phyloP scores from a whole-genome alignment of 2,888 invertebrate genomes.

The Nyleta sp. region DNA sequence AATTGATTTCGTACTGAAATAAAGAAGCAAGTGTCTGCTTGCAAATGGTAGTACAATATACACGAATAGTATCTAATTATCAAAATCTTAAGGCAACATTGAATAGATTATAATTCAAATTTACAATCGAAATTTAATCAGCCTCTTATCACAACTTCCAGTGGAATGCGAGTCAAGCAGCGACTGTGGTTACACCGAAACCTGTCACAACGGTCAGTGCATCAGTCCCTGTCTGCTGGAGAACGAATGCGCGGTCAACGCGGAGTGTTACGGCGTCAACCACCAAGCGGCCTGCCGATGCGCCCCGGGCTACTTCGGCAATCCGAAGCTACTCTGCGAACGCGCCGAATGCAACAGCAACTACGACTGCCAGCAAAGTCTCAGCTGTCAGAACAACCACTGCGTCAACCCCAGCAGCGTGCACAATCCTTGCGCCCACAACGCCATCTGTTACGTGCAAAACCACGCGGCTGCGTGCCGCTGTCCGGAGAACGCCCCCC shows the following conservation, averaged over 20 bases:
- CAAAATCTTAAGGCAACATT: too few species aligned
- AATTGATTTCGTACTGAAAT: too few species aligned
- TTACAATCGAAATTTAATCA: too few species aligned
- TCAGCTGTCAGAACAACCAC: conserved; percentile 88
- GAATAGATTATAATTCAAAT: too few species aligned
- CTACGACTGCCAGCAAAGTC: conserved; percentile 90
- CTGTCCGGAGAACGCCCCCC: conserved; percentile 90
- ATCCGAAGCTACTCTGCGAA: conserved; percentile 91
- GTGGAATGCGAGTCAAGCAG: conserved; percentile 92
- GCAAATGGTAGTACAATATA: too few species aligned
- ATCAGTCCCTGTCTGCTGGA: conserved; percentile 91
- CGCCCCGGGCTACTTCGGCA: conserved; percentile 89
- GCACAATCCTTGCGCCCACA: conserved; percentile 90
- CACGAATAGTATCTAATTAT: too few species aligned
- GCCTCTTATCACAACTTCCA: conserved; percentile 74
- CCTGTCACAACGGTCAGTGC: conserved; percentile 92
- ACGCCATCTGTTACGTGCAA: conserved; percentile 91
- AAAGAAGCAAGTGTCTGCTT: too few species aligned
- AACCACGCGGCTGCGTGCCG: conserved; percentile 92
- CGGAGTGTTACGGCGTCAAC: conserved; percentile 91
- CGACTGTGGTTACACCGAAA: conserved; percentile 91
- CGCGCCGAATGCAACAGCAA: conserved; percentile 91
- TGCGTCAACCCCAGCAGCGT: conserved; percentile 91
- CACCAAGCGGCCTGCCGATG: conserved; percentile 93
- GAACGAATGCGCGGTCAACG: conserved; percentile 92